Conservation (phyloP, 2,888 invertebrate genomes). For the Amphipoea oculea region DNA sequence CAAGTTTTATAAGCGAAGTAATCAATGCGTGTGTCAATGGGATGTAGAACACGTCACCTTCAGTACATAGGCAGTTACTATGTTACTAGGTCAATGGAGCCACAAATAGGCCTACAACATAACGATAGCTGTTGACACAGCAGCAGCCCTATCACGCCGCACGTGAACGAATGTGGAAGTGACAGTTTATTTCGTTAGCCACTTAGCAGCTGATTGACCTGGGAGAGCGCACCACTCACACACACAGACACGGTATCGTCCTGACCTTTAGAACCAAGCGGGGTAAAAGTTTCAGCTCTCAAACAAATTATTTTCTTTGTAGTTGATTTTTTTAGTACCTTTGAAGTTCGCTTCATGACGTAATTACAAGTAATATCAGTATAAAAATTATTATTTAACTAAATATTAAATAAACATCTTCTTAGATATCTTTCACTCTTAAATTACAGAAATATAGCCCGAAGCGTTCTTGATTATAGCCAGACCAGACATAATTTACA, state of each 20-base stretch:
- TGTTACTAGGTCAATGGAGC: conserved; percentile 16
- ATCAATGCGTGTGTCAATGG: background rate
- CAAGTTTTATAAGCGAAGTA: background rate
- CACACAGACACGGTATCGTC: conserved; percentile 38
- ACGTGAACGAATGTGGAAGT: conserved; percentile 74
- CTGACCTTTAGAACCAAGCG: conserved; percentile 30
- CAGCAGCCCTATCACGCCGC: conserved; percentile 59
- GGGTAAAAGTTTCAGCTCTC: background rate
- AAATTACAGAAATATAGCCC: conserved; percentile 24
- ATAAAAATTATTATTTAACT: background rate
- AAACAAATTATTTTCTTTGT: background rate
- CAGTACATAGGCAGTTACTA: background rate
- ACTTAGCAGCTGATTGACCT: conserved; percentile 76
- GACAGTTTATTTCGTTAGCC: conserved; percentile 80
- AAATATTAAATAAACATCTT: background rate
- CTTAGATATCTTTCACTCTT: conserved; percentile 9
- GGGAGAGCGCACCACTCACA: conserved; percentile 67
- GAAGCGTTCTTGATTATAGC: background rate
- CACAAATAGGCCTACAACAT: conserved; percentile 9
- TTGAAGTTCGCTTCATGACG: conserved; percentile 16
- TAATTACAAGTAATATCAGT: conserved; percentile 7
- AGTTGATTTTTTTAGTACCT: background rate
- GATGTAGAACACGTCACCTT: background rate
- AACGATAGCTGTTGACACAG: conserved; percentile 13
- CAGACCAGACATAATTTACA: conserved; percentile 3